A percentile compares a stretch with the other conserved stretches of the same genome.
phyloP scores from a whole-genome alignment of 1,140 invertebrate genomes.

The Camponotus floridanus region DNA sequence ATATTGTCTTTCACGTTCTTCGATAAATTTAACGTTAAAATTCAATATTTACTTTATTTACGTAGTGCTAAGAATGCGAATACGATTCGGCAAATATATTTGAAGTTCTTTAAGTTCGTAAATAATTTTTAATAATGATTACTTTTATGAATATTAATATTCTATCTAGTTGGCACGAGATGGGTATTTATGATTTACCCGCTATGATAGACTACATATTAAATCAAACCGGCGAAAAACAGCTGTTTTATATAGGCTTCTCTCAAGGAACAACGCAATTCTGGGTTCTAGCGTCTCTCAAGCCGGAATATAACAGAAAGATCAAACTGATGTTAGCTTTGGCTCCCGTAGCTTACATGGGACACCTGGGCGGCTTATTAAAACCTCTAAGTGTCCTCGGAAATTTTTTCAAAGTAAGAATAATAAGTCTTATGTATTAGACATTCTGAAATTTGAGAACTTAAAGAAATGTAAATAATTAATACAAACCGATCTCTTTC shows the following conservation, averaged over 20 bases:
- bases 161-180: conserved; percentile 85
- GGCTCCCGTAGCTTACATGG: conserved; percentile 84
- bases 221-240: conserved; percentile 85
- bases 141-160: neutral
- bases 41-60: neutral
- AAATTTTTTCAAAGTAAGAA: conserved; percentile 17
- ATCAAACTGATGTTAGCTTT: conserved; percentile 83
- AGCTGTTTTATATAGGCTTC: conserved; percentile 87
- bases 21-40: neutral
- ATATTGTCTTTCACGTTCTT: neutral
- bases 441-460: neutral
- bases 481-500: neutral
- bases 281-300: conserved; percentile 86
- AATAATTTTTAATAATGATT: neutral
- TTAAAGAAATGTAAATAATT: neutral
- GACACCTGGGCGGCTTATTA: conserved; percentile 44
- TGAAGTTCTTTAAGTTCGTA: neutral
- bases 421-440: neutral
- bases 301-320: conserved; percentile 87
- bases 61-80: neutral
- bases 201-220: conserved; percentile 90
- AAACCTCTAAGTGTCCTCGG: conserved; percentile 3
- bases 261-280: conserved; percentile 87
- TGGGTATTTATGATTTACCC: conserved; percentile 90
- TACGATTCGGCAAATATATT: neutral